Evolutionary conservation across 2,888 invertebrate genomes (phyloP), one percentile per base, ranked within the genome.

Genomic region (Portevinia maculata): DNA sequence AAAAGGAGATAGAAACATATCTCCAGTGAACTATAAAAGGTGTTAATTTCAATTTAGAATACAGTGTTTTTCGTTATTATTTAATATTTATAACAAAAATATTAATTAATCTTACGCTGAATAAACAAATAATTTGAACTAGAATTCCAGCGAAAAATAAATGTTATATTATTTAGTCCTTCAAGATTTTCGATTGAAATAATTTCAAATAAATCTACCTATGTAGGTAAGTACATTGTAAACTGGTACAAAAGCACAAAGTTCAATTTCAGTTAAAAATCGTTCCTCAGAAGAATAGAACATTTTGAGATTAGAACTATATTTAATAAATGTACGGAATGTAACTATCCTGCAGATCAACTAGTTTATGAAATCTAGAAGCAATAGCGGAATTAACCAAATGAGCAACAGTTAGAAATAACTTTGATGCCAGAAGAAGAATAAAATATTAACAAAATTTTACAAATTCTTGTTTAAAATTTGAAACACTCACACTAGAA

Each of bases 91-190:
- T 57, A 55, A 50, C 21, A 21, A 24, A 9, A 4, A 24, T n/a
- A 7, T 1, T 9, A 32, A 32, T 7, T 39, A 19, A 48, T 30
- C 53, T n/a, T 13, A 34, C 34, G 37, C 39, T 44, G 28, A 69
- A 41, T 1, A 24, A 73, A n/a, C n/a, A 48, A 73, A 48, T 30
- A 21, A 50, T 57, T 74, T 79, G 50, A 74, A 74, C 44, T 60
- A 70, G 74, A 74, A 84, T 74, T 84, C 69, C 73, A 76, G 79
- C 74, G 62, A 44, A 60, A 60, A 24, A 24, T 5, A 70, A 62
- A 48, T 41, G 24, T 62, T 57, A 44, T 60, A 30, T 41, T n/a
- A 21, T 60, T 60, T 46, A 15, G 15, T 13, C 28, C 37, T 24
- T 32, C 7, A 34, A 24, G 6, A 44, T 41, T 55, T 34, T 34